Base-by-base conservation (phyloP, 2,113 vertebrate genomes). In the Xiphias gladius region DNA sequence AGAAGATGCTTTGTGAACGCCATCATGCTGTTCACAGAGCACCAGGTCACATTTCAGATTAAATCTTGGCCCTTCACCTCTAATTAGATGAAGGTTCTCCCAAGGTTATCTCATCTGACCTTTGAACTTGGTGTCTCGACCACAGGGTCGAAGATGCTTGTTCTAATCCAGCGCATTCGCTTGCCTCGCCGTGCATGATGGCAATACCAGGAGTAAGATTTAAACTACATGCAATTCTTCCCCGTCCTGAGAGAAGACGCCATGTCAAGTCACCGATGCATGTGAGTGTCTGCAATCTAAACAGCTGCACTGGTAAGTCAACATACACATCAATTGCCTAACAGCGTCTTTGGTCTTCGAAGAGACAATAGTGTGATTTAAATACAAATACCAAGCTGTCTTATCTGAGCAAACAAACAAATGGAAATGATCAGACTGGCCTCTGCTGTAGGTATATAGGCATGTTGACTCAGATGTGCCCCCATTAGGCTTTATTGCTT, bases 401-500 rank as follows among this genome's bases (percentile, higher is more conserved):
- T 86, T 90, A 88, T 86, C 89, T 90, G 90, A 86, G 86, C 87
- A 93, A 93, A 93, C 89, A 89, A 80, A 87, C 8, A 14, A 69
- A 84, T 85, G 83, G 69, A 50, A 76, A 74, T 57, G 85, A 63
- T 68, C 76, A 50, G 68, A 71, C 28, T 4, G 52, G 68, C 57
- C 82, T 78, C 83, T 71, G 70, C 39, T 68, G 88, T 76, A 82
- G 74, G 86, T 83, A 54, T 76, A 82, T 63, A 22, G 62, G 61
- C 79, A 61, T 75, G 86, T 92, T 90, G 82, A 86, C 89, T 84
- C 89, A 91, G 86, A 89, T 91, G 86, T 85, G 73, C 59, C 77
- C 67, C 58, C 61, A 75, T 89, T 75, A 83, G 81, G 69, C 69
- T 93, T 93, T 94, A 93, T 93, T 92, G 87, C 91, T 92, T 90